phyloP scores from a whole-genome alignment of 2,113 vertebrate genomes.

The Acanthochromis polyacanthus region DNA sequence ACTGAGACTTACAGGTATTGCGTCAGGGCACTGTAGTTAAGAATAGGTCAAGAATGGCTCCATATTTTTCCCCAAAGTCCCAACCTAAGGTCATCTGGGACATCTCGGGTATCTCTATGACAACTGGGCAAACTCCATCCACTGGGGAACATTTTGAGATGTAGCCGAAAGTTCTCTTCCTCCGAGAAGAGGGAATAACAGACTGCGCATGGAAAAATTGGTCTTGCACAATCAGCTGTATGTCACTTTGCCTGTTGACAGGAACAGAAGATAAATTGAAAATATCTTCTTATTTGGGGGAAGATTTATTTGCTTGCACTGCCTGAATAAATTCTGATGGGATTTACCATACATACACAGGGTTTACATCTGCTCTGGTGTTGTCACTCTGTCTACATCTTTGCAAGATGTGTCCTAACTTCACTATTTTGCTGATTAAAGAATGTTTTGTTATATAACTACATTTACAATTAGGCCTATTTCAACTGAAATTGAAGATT shows the following conservation, averaged over 20 bases:
- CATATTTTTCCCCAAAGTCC: background rate
- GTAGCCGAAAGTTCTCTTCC: background rate
- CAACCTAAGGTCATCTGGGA: background rate
- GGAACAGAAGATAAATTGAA: background rate
- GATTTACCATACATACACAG: constrained; percentile 22
- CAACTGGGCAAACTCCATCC: background rate
- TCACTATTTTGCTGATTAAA: no score
- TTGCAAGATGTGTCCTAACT: no score
- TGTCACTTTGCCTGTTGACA: constrained; percentile 1
- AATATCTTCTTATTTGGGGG: background rate
- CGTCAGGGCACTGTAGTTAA: no score
- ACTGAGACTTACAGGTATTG: no score
- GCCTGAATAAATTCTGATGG: background rate
- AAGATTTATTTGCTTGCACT: background rate
- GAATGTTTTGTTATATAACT: no score
- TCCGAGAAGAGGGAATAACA: background rate
- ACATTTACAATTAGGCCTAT: no score
- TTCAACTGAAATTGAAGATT: no score
- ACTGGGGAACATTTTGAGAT: background rate
- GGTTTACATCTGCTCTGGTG: background rate
- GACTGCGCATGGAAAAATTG: background rate
- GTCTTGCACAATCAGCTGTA: background rate
- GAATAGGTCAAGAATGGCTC: background rate
- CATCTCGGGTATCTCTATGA: background rate
- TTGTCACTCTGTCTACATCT: no score